These are phyloP conservation scores for Tinea semifulvella DNA, from an alignment of 2,888 invertebrate genomes.

Conservation along the genomic window DNA sequence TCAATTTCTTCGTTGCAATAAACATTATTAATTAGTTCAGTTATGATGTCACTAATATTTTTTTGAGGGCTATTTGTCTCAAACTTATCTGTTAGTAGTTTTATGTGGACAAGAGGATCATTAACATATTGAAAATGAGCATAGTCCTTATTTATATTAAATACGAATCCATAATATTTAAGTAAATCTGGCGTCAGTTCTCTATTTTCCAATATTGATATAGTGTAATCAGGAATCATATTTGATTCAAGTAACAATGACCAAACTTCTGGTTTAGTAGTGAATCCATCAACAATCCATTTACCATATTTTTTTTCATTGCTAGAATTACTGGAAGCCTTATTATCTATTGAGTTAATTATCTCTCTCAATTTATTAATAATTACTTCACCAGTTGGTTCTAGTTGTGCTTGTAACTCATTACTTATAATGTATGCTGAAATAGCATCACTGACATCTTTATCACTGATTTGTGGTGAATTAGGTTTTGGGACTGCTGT, in stretches of 20 bases:
- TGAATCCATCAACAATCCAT: constrained; percentile 70
- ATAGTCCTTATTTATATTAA: constrained; percentile 31
- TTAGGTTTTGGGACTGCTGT: constrained; percentile 29
- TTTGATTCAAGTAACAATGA: constrained; percentile 43
- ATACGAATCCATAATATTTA: constrained; percentile 41
- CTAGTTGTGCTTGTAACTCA: constrained; percentile 47
- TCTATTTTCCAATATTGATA: constrained; percentile 61
- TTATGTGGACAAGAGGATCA: constrained; percentile 41
- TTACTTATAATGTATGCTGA: constrained; percentile 37
- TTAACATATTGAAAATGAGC: constrained; percentile 33
- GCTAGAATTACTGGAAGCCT: constrained; percentile 30
- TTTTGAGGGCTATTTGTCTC: constrained; percentile 19
- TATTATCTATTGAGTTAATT: constrained; percentile 41
- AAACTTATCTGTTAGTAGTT: constrained; percentile 25
- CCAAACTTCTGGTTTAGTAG: constrained; percentile 57
- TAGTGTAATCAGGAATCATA: constrained; percentile 61
- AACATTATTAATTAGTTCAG: constrained; percentile 15
- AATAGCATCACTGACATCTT: constrained; percentile 50
- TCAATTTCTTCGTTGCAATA: neutral
- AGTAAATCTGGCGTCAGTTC: constrained; percentile 41
- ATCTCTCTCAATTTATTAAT: constrained; percentile 40
- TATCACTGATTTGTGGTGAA: constrained; percentile 50
- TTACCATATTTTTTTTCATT: constrained; percentile 44
- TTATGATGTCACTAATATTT: constrained; percentile 30
- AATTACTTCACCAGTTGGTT: constrained; percentile 48